These are phyloP conservation scores for Megastigmus dorsalis DNA, from an alignment of 2,888 invertebrate genomes.

Conservation along the genomic window DNA sequence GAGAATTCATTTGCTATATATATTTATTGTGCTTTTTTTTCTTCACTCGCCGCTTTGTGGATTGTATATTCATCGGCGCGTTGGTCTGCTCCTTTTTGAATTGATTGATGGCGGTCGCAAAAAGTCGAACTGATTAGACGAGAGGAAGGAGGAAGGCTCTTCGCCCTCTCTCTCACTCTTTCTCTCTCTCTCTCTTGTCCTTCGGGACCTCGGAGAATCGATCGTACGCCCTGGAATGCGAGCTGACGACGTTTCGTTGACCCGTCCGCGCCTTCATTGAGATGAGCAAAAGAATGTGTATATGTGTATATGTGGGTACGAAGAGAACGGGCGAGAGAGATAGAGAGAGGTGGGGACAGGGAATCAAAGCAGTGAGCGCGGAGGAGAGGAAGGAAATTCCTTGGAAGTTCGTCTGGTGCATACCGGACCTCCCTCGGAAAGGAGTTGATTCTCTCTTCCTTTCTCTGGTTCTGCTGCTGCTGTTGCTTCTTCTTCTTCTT, in stretches of 20 bases:
- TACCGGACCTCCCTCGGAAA: conserved; percentile 51
- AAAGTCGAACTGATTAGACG: conserved; percentile 38
- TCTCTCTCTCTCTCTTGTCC: background rate
- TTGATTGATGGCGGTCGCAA: conserved; percentile 37
- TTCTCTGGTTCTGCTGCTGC: background rate
- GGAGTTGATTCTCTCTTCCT: conserved; percentile 15
- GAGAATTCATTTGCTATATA: background rate
- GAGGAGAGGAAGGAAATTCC: conserved; percentile 49
- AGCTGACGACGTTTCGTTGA: conserved; percentile 38
- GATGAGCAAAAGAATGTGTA: conserved; percentile 25
- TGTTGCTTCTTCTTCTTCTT: background rate
- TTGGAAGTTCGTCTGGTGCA: conserved; percentile 53
- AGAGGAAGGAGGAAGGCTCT: background rate
- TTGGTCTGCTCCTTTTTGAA: conserved; percentile 8
- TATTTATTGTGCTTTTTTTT: conserved; percentile 2
- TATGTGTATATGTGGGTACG: too few relatives aligned
- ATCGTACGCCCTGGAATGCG: conserved; percentile 35
- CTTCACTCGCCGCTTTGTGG: background rate
- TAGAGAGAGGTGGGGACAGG: background rate
- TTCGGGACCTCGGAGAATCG: conserved; percentile 25
- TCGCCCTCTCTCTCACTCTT: background rate
- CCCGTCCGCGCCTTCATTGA: conserved; percentile 35
- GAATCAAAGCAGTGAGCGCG: conserved; percentile 4
- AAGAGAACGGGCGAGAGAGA: background rate
- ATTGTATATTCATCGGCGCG: background rate